Percentiles rank a stretch among this genome's conserved stretches.
These are phyloP conservation scores for Seriola dumerili DNA, from an alignment of 2,113 vertebrate genomes.

Conservation along the genomic window DNA sequence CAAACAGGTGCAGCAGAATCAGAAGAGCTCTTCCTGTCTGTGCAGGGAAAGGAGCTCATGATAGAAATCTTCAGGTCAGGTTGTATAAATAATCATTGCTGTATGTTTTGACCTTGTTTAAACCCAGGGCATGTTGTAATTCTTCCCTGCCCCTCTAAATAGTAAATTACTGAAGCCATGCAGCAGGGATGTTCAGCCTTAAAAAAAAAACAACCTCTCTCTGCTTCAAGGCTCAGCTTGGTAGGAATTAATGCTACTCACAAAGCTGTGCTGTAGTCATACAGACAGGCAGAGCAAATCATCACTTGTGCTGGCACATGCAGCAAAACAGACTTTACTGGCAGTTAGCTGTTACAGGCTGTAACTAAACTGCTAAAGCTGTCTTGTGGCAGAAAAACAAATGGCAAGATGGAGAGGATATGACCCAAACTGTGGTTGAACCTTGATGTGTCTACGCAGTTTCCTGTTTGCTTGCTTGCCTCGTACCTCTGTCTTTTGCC, in stretches of 20 bases:
- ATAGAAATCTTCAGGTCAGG: background rate
- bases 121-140: background rate
- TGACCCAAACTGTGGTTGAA: conserved; percentile 71
- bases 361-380: background rate
- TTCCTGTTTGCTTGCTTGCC: conserved; percentile 81
- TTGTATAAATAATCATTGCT: background rate
- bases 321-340: background rate
- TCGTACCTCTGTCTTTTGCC: conserved; percentile 19
- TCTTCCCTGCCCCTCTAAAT: conserved; percentile 17
- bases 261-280: background rate
- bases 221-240: conserved; percentile 13
- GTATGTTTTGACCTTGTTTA: conserved; percentile 12
- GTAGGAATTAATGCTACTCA: conserved; percentile 19
- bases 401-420: conserved; percentile 64
- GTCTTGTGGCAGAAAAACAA: conserved; percentile 18
- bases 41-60: conserved; percentile 7
- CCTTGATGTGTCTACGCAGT: conserved; percentile 47
- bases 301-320: background rate
- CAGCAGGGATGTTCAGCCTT: background rate
- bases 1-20: conserved; percentile 42
- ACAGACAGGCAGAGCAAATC: background rate
- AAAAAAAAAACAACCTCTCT: conserved; percentile 4
- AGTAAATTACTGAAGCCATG: conserved; percentile 8
- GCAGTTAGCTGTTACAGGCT: background rate
- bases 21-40: conserved; percentile 51